phyloP scores from a whole-genome alignment of 2,888 invertebrate species.

The Malachius bipustulatus region DNA sequence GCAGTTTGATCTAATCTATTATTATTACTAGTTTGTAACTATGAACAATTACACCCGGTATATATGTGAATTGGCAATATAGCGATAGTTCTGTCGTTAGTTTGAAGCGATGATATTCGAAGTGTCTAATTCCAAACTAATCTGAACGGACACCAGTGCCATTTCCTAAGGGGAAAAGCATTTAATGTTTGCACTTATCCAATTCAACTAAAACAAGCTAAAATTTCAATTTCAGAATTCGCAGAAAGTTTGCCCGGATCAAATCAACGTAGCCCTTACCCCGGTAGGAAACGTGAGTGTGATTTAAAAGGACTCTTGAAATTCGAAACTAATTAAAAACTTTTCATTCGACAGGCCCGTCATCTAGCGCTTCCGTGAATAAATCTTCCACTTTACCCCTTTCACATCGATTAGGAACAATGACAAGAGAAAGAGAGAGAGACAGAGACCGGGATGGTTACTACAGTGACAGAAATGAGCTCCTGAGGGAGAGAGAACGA shows the following conservation, averaged over 20 bases:
- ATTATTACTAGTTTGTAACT: no score
- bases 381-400: conserved; percentile 75
- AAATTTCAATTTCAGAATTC: conserved; percentile 54
- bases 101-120: no score
- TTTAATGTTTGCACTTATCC: no score
- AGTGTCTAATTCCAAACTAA: no score
- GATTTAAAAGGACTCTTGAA: no score
- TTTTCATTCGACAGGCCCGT: conserved; percentile 37
- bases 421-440: conserved; percentile 43
- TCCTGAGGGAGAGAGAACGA: conserved; percentile 64
- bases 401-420: conserved; percentile 56
- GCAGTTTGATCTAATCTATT: no score
- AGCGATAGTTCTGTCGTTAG: no score
- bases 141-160: no score
- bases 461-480: conserved; percentile 80
- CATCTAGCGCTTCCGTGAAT: conserved; percentile 56
- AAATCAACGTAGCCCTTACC: conserved; percentile 77
- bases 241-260: conserved; percentile 77
- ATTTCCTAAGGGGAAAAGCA: no score
- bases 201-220: no score
- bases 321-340: conserved; percentile 4
- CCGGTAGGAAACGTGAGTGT: conserved; percentile 71
- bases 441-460: conserved; percentile 70
- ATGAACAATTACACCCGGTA: no score
- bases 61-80: no score